Percentiles rank a stretch among this genome's conserved stretches.
These are phyloP conservation scores for Gastrophysa polygoni DNA, from an alignment of 2,888 invertebrate species.

Conservation along the genomic window DNA sequence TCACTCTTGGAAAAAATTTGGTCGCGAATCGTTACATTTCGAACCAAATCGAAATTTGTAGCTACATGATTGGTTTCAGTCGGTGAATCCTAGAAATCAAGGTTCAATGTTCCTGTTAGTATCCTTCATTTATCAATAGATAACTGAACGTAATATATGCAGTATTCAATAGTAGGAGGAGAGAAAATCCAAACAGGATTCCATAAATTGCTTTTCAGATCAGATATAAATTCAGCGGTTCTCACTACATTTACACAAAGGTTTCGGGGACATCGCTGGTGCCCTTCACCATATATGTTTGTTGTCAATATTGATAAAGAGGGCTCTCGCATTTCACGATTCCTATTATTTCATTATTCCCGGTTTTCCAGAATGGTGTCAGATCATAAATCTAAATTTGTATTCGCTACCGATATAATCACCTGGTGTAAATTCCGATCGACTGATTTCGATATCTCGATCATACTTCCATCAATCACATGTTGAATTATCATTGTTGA, in stretches of 20 bases:
- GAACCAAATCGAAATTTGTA: no score
- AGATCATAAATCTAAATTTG: slow-evolving; percentile 12
- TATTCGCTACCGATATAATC: slow-evolving; percentile 11
- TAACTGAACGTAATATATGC: no score
- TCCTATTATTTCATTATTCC: slow-evolving; percentile 9
- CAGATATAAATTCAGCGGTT: background rate
- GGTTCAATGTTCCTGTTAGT: no score
- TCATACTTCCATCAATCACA: slow-evolving; percentile 9
- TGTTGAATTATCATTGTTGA: background rate
- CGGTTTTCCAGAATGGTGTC: slow-evolving; percentile 1
- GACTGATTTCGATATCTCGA: background rate
- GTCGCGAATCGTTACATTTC: no score
- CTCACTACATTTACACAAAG: background rate
- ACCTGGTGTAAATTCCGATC: slow-evolving; percentile 13
- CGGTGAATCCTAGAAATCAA: no score
- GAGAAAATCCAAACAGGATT: no score
- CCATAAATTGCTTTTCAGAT: background rate
- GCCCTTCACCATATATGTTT: background rate
- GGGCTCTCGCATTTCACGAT: background rate
- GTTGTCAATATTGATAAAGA: slow-evolving; percentile 13
- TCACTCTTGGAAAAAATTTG: no score
- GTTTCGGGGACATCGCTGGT: background rate
- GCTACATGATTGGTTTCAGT: no score
- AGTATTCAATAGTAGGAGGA: no score
- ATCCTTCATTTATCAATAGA: no score